Conservation (phyloP, 2,113 vertebrate species). For the Brachypodius melanocephalos region DNA sequence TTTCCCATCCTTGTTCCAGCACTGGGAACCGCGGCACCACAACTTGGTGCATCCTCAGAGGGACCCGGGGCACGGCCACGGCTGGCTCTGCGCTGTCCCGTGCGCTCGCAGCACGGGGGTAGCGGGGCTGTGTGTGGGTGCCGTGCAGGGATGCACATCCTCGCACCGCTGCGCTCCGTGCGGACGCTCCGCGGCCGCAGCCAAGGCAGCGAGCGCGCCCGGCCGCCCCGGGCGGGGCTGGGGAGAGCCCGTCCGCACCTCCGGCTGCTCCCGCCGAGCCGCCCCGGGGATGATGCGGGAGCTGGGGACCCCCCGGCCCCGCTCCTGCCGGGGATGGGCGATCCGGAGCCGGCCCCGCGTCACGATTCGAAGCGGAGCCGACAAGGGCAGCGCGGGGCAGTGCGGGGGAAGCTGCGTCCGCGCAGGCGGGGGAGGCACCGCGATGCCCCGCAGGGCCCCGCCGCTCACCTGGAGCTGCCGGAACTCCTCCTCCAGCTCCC, state of each 20-base stretch:
- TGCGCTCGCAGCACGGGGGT: fast-evolving
- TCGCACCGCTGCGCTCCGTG: neutral
- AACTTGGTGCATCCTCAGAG: fast-evolving
- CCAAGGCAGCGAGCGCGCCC: fast-evolving
- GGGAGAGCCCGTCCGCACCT: neutral
- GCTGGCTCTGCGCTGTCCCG: neutral
- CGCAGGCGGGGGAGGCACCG: neutral
- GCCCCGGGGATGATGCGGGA: neutral
- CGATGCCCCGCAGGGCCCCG: neutral
- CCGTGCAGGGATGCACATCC: fast-evolving
- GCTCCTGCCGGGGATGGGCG: neutral
- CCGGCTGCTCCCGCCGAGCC: neutral
- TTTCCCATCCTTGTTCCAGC: fast-evolving
- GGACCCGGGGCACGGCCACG: fast-evolving
- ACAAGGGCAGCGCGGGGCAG: neutral
- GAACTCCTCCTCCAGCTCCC: conserved; percentile 86
- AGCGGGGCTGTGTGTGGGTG: fast-evolving
- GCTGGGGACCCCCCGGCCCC: too few species aligned
- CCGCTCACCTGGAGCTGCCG: conserved; percentile 85
- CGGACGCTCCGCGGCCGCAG: neutral
- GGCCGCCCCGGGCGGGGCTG: neutral
- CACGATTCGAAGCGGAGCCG: neutral
- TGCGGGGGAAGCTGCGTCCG: neutral
- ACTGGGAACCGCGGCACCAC: fast-evolving
- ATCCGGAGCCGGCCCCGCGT: neutral